A percentile compares a stretch with the other conserved stretches of the same genome.
phyloP scores from a whole-genome alignment of 2,888 invertebrate genomes.

The Pristionchus entomophagus region DNA sequence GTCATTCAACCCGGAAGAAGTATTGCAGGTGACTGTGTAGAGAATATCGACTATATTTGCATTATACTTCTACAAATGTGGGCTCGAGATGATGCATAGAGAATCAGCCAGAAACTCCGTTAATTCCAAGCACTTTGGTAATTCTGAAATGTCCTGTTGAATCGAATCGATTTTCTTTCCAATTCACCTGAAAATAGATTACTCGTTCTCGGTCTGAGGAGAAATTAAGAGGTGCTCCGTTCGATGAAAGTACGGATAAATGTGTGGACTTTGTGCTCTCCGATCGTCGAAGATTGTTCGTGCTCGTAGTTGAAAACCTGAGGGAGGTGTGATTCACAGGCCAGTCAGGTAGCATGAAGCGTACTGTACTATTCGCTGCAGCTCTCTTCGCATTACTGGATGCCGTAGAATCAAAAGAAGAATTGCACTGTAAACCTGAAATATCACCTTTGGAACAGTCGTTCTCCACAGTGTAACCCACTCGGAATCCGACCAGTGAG shows the following conservation, averaged over 20 bases:
- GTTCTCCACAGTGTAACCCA: neutral
- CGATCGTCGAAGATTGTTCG: neutral
- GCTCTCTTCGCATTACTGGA: neutral
- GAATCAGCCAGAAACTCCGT: too few relatives aligned
- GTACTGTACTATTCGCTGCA: neutral
- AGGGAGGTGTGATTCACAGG: too few relatives aligned
- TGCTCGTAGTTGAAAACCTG: neutral
- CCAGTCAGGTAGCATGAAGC: neutral
- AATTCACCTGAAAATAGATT: constrained; percentile 1
- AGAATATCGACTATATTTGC: too few relatives aligned
- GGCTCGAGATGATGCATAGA: too few relatives aligned
- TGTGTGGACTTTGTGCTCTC: neutral
- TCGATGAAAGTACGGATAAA: neutral
- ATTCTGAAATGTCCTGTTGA: too few relatives aligned
- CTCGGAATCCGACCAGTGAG: neutral
- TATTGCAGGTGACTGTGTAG: too few relatives aligned
- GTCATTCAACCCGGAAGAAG: too few relatives aligned
- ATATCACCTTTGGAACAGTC: neutral
- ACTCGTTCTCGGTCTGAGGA: neutral
- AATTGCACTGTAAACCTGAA: neutral
- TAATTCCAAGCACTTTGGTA: too few relatives aligned
- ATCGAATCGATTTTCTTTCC: too few relatives aligned
- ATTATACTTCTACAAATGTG: too few relatives aligned
- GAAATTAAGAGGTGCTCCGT: neutral
- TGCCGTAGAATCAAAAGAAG: neutral